These are phyloP conservation scores for Drosophila hamatofila DNA, from an alignment of 2,888 invertebrate species.

Conservation along the genomic window DNA sequence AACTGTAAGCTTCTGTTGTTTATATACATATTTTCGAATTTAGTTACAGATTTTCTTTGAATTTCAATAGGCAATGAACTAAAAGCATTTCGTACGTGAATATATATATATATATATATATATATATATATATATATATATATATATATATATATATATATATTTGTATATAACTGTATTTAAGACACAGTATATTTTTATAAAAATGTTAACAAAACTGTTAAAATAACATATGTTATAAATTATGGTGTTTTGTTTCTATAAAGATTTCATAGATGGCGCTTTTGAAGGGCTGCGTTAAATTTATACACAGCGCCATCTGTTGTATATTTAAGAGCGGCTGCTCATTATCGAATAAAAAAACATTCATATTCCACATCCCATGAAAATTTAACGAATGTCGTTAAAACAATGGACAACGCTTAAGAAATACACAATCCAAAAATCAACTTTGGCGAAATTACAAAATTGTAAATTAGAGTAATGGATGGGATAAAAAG, in stretches of 20 bases:
- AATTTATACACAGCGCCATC: not conserved
- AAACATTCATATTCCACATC: not conserved
- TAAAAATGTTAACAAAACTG: too few relatives aligned
- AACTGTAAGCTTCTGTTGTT: too few relatives aligned
- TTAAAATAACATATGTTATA: too few relatives aligned
- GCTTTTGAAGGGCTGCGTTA: not conserved
- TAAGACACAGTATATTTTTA: too few relatives aligned
- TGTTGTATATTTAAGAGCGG: not conserved
- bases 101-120: too few relatives aligned
- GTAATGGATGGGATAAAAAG: not conserved
- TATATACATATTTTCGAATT: too few relatives aligned
- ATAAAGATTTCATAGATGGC: not conserved
- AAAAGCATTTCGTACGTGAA: too few relatives aligned
- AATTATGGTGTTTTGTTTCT: not conserved
- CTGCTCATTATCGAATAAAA: not conserved
- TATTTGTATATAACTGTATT: too few relatives aligned
- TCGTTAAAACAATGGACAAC: not conserved
- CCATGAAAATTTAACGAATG: not conserved
- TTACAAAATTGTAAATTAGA: not conserved
- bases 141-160: too few relatives aligned
- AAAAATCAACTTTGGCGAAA: not conserved
- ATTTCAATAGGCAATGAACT: too few relatives aligned
- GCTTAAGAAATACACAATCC: not conserved
- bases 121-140: too few relatives aligned
- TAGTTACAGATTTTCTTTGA: too few relatives aligned